phyloP scores from a whole-genome alignment of 2,113 vertebrate genomes.

The Crotophaga sulcirostris region DNA sequence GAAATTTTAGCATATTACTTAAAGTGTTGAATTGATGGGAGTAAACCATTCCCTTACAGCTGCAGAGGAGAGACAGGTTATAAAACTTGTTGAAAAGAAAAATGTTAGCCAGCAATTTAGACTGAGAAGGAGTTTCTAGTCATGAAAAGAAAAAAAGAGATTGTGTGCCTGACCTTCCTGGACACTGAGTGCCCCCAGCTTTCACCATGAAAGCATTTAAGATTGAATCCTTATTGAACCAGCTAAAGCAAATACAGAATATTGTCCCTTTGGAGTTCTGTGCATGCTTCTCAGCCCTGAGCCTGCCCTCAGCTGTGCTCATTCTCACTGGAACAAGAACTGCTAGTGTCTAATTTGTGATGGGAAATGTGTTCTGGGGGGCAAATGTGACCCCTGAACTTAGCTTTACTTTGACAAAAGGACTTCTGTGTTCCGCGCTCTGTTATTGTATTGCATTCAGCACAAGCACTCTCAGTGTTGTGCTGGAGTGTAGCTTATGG shows the following conservation, averaged over 20 bases:
- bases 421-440: neutral
- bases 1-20: neutral
- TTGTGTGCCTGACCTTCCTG: neutral
- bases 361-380: neutral
- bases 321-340: neutral
- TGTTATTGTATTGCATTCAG: neutral
- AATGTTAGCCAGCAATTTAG: neutral
- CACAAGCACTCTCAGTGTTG: fast-evolving
- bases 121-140: neutral
- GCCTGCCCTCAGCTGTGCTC: neutral
- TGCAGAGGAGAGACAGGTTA: neutral
- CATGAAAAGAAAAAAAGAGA: neutral
- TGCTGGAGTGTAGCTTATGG: neutral
- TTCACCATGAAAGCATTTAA: neutral
- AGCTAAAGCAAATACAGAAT: neutral
- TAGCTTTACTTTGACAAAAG: neutral
- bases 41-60: neutral
- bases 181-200: neutral
- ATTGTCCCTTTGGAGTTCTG: neutral
- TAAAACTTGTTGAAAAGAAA: neutral
- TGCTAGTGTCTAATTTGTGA: neutral
- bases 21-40: neutral
- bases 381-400: neutral
- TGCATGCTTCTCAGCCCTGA: fast-evolving
- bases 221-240: neutral